phyloP scores from a whole-genome alignment of 2,888 invertebrate species.

The Eupelmus urozonus region DNA sequence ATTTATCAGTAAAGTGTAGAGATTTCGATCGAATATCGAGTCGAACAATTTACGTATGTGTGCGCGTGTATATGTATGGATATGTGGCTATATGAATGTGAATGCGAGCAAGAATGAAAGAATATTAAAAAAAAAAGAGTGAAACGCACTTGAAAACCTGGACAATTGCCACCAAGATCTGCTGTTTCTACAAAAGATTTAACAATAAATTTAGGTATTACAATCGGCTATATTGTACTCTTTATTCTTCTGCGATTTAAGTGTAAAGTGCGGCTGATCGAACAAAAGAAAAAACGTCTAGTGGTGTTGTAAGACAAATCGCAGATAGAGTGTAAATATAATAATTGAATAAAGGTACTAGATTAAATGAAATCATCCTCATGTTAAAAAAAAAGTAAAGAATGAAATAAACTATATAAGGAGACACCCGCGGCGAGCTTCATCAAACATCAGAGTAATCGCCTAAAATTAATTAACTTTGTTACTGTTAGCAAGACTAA shows the following conservation, averaged over 20 bases:
- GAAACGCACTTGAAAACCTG: conserved; percentile 52
- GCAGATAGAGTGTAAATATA: conserved; percentile 71
- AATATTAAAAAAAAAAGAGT: conserved; percentile 23
- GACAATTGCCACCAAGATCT: conserved; percentile 66
- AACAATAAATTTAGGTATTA: conserved; percentile 60
- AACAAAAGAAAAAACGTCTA: conserved; percentile 59
- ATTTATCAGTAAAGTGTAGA: conserved; percentile 52
- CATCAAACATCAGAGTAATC: conserved; percentile 64
- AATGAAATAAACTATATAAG: conserved; percentile 41
- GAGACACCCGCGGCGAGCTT: conserved; percentile 52
- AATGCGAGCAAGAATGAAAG: conserved; percentile 30
- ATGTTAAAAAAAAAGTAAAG: conserved; percentile 52
- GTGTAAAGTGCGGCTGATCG: conserved; percentile 58
- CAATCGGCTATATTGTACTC: conserved; percentile 59
- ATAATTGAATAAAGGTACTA: conserved; percentile 73
- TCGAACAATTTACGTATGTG: conserved; percentile 54
- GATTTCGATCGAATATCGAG: conserved; percentile 53
- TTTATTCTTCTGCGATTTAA: conserved; percentile 60
- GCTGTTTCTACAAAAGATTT: conserved; percentile 70
- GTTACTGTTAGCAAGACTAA: conserved; percentile 70
- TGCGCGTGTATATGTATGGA: conserved; percentile 47
- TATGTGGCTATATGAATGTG: conserved; percentile 39
- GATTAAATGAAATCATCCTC: conserved; percentile 64
- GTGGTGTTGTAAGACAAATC: conserved; percentile 57
- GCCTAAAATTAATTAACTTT: conserved; percentile 70